These are phyloP conservation scores for Lycocorax pyrrhopterus DNA, from an alignment of 2,113 vertebrate species.

Conservation along the genomic window DNA sequence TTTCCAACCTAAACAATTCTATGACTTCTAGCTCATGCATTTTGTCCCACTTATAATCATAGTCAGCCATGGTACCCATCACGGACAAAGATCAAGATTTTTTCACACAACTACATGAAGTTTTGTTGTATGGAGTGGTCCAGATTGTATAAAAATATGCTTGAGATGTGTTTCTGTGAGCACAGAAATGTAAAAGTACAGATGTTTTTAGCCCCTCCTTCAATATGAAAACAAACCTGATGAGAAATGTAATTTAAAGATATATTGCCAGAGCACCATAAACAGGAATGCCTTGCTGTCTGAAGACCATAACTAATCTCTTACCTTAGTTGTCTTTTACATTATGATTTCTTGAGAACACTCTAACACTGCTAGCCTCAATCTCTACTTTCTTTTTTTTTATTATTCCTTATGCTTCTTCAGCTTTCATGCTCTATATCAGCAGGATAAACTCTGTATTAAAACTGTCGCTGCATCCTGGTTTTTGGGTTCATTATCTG, in stretches of 20 bases:
- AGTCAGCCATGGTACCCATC: background rate
- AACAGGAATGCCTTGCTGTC: background rate
- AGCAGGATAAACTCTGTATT: background rate
- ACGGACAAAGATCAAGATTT: background rate
- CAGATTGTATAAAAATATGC: background rate
- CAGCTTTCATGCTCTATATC: background rate
- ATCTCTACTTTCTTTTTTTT: background rate
- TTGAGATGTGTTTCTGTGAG: background rate
- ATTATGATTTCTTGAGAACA: background rate
- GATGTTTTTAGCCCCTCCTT: background rate
- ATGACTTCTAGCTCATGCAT: background rate
- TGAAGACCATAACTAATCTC: background rate
- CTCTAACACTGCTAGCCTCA: background rate
- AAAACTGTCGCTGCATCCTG: background rate
- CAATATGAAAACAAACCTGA: background rate
- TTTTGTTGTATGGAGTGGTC: accelerated
- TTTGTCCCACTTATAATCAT: background rate
- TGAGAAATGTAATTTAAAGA: background rate
- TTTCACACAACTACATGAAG: background rate
- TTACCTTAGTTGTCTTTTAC: background rate
- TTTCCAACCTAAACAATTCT: background rate
- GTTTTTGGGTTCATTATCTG: background rate
- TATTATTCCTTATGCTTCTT: background rate
- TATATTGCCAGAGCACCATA: background rate
- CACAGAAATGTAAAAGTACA: background rate